phyloP scores from a whole-genome alignment of 2,113 vertebrate genomes.

The Nothobranchius furzeri region DNA sequence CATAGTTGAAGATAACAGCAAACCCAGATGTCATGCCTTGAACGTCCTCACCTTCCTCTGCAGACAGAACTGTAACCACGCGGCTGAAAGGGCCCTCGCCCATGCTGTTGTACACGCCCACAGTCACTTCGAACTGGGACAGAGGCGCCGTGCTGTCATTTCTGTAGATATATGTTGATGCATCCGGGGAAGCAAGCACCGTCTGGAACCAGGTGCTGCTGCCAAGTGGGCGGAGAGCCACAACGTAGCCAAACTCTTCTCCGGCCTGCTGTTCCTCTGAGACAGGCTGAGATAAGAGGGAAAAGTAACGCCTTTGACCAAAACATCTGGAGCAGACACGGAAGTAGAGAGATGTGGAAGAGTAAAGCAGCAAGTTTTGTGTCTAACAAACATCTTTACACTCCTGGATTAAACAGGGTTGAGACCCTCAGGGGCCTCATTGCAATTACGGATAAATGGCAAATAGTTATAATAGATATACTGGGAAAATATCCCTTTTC shows the following conservation, averaged over 20 bases:
- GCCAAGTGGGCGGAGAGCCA: conserved; percentile 84
- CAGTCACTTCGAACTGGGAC: conserved; percentile 87
- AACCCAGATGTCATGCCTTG: neutral
- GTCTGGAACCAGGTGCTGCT: conserved; percentile 84
- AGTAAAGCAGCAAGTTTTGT: conserved; percentile 21
- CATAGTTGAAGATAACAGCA: conserved; percentile 15
- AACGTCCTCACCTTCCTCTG: conserved; percentile 83
- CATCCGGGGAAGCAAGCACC: conserved; percentile 81
- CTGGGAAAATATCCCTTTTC: no score
- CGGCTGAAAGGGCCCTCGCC: conserved; percentile 85
- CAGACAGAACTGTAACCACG: conserved; percentile 79
- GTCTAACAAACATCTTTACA: conserved; percentile 4
- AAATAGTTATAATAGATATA: no score
- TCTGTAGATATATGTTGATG: conserved; percentile 83
- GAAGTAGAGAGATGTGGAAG: conserved; percentile 11
- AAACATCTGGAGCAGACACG: conserved; percentile 33
- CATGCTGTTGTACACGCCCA: conserved; percentile 86
- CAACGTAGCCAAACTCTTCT: conserved; percentile 86
- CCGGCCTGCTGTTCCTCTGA: conserved; percentile 89
- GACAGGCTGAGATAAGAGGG: conserved; percentile 78
- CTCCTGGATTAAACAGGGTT: no score
- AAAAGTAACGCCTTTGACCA: conserved; percentile 32
- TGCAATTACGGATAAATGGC: no score
- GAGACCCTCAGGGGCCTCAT: no score
- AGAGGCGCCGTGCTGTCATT: conserved; percentile 85